These are phyloP conservation scores for Lethrus apterus DNA, from an alignment of 1,140 invertebrate genomes.

Conservation along the genomic window DNA sequence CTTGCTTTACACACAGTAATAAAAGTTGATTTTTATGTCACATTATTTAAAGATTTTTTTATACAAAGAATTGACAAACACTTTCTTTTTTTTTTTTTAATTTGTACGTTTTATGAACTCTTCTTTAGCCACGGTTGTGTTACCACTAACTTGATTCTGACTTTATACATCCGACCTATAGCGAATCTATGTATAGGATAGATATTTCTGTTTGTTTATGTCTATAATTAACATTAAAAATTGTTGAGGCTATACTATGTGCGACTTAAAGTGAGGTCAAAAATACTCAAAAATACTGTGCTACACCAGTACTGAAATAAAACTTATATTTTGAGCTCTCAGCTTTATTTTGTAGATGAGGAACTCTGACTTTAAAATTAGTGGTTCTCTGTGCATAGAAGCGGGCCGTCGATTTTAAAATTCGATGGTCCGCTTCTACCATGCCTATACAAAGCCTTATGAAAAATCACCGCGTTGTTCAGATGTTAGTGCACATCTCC, in stretches of 20 bases:
- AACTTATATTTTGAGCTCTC: slow-evolving; percentile 43
- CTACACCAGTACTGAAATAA: slow-evolving; percentile 42
- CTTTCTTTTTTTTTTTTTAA: no score
- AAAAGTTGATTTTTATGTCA: no score
- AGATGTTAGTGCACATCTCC: no score
- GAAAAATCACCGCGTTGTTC: no score
- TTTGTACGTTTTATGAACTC: no score
- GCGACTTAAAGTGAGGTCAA: slow-evolving; percentile 40
- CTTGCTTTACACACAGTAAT: no score
- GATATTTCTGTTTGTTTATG: slow-evolving; percentile 43
- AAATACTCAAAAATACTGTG: slow-evolving; percentile 43
- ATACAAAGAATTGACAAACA: no score
- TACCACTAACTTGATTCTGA: no score
- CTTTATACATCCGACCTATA: no score
- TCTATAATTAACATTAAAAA: slow-evolving; percentile 43
- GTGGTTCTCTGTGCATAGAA: slow-evolving; percentile 36
- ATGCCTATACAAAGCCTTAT: no score
- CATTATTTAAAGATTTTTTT: no score
- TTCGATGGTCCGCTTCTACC: slow-evolving; percentile 23
- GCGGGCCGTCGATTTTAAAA: slow-evolving; percentile 24
- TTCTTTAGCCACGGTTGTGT: no score
- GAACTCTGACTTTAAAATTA: slow-evolving; percentile 34
- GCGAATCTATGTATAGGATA: slow-evolving; percentile 40
- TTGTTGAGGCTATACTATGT: slow-evolving; percentile 40
- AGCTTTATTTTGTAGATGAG: slow-evolving; percentile 38